Evolutionary conservation across 2,888 invertebrate species (phyloP), one percentile per base, ranked within the genome.

Genomic region (Pseudococcus longispinus): DNA sequence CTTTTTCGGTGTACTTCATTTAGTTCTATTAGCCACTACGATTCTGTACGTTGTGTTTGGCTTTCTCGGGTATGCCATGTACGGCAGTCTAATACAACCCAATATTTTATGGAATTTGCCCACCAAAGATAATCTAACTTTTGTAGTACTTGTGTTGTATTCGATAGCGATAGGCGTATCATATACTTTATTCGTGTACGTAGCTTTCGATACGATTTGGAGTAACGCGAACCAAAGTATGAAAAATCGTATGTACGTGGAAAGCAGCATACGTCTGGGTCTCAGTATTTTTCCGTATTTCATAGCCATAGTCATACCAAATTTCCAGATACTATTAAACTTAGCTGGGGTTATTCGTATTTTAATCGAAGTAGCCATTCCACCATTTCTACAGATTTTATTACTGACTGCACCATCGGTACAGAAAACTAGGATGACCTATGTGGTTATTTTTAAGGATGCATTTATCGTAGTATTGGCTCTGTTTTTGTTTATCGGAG

Each of bases 101-200:
- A 96, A 96, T 89, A 96, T 98, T 89, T 98, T 98, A 0, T 92
- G 97, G 2, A 97, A 97, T 91, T 91, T 98, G 88, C 95, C 95
- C 0, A 9, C 37, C 6, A n/a, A 77, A 11, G 51, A 46, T 46
- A 23, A 29, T 15, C 5, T 85, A 11, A 42, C 77, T 2, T 29
- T 29, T 15, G 9, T 77, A 4, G 46, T 44, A 18, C 6, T 65
- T 1, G 9, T 77, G 26, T 20, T 77, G n/a, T 85, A 51, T 74
- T 44, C 77, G 1, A 1, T 44, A 18, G 44, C 77, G 11, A 37
- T 85, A 8, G 32, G 32, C 29, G 46, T 85, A 15, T 29, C 74
- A 13, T 77, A 51, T 26, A 77, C 44, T 13, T 77, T 85, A 29
- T 29, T 46, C n/a, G 23, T 85, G 13, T 85, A 85, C 29, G 20